Evolutionary conservation across 2,888 invertebrate genomes (phyloP), one percentile per base, ranked within the genome.

Genomic region (Lordiphosa andalusiaca): DNA sequence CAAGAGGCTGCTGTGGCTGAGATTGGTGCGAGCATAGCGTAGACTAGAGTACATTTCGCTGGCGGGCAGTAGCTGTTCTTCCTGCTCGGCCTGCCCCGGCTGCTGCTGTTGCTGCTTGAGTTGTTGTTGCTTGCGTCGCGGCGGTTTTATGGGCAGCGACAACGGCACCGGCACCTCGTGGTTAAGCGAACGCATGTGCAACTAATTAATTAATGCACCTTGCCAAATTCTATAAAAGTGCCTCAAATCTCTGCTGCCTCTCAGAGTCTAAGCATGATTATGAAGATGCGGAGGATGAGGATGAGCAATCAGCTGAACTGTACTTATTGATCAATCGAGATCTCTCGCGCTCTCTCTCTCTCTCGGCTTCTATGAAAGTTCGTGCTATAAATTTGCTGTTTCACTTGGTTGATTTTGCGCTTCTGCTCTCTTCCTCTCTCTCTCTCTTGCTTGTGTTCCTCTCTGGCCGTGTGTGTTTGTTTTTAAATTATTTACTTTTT

Each of bases 21-120:
- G 84, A 84, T 89, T 88, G 67, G 88, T 85, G 75, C 88, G 86
- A 67, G 88, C 88, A 78, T 87, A 89, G 61, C 86, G 82, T 49
- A 89, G 72, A 74, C 85, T 86, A 66, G 87, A 86, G 76, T 87
- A 88, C 87, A 88, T 88, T 23, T 47, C 40, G 25, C 7, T 19
- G 7, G n/a, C 6, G 30, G 9, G 30, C 30, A 30, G 30, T 30
- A 30, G 30, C 30, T 30, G 30, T 37, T 57, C 51, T 50, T 59
- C 30, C 39, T 53, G 35, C 51, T 37, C 23, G 30, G 35, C 9
- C 30, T 40, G 40, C 36, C 30, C 51, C 37, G 53, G 12, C 47
- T 41, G 63, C 44, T 50, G 55, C 60, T 63, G 58, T 38, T 16
- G 16, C 16, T 59, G 53, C n/a, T 40, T 36, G 38, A 16, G 16